A percentile compares a stretch with the other conserved stretches of the same genome.
Evolutionary conservation across 2,888 invertebrate species (phyloP).

Genomic region (Hedya salicella): DNA sequence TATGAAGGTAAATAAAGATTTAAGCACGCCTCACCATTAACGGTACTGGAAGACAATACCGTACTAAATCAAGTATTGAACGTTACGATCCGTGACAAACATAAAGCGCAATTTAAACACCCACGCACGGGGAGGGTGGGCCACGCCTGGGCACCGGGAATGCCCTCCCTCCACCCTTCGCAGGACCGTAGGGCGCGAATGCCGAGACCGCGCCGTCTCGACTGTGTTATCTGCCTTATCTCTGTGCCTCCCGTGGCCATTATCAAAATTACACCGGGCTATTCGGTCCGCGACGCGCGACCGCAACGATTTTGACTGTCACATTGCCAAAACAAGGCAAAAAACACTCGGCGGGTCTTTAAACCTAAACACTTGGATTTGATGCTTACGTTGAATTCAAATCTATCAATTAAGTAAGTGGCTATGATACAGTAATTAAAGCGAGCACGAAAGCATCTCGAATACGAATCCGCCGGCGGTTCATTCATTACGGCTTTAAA

Average conservation of each 20-base stretch:
- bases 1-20: conserved; percentile 41
- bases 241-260: conserved; percentile 58
- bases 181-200: conserved; percentile 39
- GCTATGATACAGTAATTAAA: conserved; percentile 35
- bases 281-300: conserved; percentile 27
- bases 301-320: conserved; percentile 29
- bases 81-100: conserved; percentile 54
- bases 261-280: conserved; percentile 68
- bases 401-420: conserved; percentile 40
- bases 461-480: conserved; percentile 35
- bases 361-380: too few species aligned
- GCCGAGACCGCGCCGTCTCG: conserved; percentile 44
- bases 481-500: conserved; percentile 41
- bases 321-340: conserved; percentile 29
- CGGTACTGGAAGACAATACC: conserved; percentile 46
- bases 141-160: conserved; percentile 30
- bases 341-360: conserved; percentile 12
- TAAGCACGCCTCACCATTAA: conserved; percentile 42
- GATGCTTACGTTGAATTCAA: conserved; percentile 25
- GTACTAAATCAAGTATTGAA: conserved; percentile 50
- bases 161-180: conserved; percentile 34
- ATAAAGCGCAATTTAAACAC: conserved; percentile 54
- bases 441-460: conserved; percentile 34
- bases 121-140: conserved; percentile 43
- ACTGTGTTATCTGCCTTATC: conserved; percentile 63